Evolutionary conservation across 2,113 vertebrate genomes (phyloP), one percentile per base, ranked within the genome.

Genomic region (Speoplatyrhinus poulsoni): DNA sequence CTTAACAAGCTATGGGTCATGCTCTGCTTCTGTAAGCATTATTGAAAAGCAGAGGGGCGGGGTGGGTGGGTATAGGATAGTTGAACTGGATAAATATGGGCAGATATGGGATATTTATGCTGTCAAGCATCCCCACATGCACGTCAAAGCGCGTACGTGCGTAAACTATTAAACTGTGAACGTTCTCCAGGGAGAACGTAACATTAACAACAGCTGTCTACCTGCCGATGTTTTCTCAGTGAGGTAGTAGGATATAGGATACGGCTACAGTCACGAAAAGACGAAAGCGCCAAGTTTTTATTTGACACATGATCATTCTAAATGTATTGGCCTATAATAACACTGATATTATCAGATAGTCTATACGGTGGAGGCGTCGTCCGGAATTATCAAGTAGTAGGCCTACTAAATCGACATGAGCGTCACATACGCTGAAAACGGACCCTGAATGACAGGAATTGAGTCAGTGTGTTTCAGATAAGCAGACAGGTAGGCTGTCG

Each of bases 1-100:
- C 81, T 82, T 81, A 87, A 88, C 85, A 83, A 86, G 79, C 73
- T 16, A 68, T 46, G 76, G 89, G 88, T 88, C 86, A 85, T 87
- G 85, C 77, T 69, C 77, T 83, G 86, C 81, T 53, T 86, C 80
- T 74, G 80, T 86, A 84, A 88, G 87, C 83, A 79, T 67, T 88
- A 86, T 72, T 84, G 82, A 75, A 68, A 47, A 66, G 75, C 71
- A 76, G 66, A 63, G 67, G 7, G n/a, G 54, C 54, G 71, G 61
- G 60, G 36, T 26, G 26, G 63, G 81, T 70, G 74, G 79, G 82
- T 72, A 74, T 81, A 67, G 66, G 57, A 79, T 61, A 86, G 65
- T 60, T 60, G 8, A 26, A 67, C 62, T 77, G 76, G 73, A 70
- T 66, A 57, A 74, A 63, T 65, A 75, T 36, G 13, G 15, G 33